phyloP scores from a whole-genome alignment of 2,888 invertebrate species.

The Melipona bicolor region DNA sequence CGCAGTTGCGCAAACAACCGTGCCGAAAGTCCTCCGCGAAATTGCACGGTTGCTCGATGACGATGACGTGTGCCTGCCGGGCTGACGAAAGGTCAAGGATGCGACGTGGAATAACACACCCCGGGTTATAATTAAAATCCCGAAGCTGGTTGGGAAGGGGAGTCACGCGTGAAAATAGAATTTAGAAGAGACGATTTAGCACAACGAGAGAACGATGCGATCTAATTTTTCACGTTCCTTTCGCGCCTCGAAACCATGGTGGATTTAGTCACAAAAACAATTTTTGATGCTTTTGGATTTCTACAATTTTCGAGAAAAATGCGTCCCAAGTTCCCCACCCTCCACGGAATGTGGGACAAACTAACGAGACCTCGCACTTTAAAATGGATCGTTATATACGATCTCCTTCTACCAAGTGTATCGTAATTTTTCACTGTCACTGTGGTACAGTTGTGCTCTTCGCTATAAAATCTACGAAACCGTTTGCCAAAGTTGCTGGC shows the following conservation, averaged over 20 bases:
- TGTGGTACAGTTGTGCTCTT: no score
- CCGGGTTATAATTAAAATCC: constrained; percentile 53
- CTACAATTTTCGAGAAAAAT: no score
- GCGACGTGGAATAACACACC: constrained; percentile 30
- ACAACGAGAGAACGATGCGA: neutral
- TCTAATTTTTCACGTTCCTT: neutral
- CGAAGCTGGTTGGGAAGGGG: neutral
- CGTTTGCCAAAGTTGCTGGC: fast-evolving
- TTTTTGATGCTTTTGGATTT: no score
- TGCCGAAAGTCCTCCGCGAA: constrained; percentile 49
- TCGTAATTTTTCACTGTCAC: no score
- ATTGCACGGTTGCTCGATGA: constrained; percentile 27
- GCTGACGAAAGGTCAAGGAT: constrained; percentile 67
- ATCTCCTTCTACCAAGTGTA: no score
- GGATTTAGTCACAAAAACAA: no score
- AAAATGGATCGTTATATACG: no score
- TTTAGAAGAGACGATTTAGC: neutral
- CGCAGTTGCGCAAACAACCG: constrained; percentile 42
- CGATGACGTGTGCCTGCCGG: constrained; percentile 24
- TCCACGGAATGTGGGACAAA: no score
- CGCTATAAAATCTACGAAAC: no score
- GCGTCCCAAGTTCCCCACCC: no score
- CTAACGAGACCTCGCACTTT: no score
- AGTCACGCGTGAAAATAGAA: constrained; percentile 38
- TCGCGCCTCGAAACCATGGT: neutral